These are phyloP conservation scores for Scaptomyza pallida DNA, from an alignment of 1,140 invertebrate species.

Conservation along the genomic window DNA sequence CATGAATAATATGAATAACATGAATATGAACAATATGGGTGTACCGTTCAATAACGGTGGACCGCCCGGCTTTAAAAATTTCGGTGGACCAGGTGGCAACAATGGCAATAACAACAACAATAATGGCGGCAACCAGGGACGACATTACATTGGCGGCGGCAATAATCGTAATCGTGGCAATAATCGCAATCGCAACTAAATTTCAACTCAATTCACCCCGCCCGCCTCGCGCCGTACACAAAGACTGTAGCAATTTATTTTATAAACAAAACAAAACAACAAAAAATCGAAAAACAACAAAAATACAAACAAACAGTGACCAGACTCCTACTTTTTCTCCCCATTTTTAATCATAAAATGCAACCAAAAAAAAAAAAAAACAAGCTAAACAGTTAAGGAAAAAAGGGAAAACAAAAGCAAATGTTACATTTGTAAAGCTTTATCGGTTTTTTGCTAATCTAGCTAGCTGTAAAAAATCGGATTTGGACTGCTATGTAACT, in stretches of 20 bases:
- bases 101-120: constrained; percentile 19
- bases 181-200: constrained; percentile 42
- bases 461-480: constrained; percentile 32
- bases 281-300: too few species aligned
- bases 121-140: constrained; percentile 36
- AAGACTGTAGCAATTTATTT: constrained; percentile 45
- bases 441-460: constrained; percentile 36
- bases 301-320: constrained; percentile 9
- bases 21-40: constrained; percentile 33
- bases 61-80: constrained; percentile 44
- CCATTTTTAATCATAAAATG: not conserved
- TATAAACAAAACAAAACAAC: not conserved
- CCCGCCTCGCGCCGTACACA: not conserved
- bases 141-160: constrained; percentile 43
- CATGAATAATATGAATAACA: constrained; percentile 19
- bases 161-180: constrained; percentile 50
- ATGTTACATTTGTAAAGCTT: constrained; percentile 40
- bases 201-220: not conserved
- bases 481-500: constrained; percentile 64
- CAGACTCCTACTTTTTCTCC: not conserved
- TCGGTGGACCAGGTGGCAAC: constrained; percentile 38
- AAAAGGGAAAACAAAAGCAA: constrained; percentile 21
- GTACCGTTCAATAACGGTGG: constrained; percentile 40
- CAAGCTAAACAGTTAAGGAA: too few species aligned
- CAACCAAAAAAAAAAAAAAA: constrained; percentile 6